Conservation (phyloP, 2,888 invertebrate species). For the Agonopterix subpropinquella region DNA sequence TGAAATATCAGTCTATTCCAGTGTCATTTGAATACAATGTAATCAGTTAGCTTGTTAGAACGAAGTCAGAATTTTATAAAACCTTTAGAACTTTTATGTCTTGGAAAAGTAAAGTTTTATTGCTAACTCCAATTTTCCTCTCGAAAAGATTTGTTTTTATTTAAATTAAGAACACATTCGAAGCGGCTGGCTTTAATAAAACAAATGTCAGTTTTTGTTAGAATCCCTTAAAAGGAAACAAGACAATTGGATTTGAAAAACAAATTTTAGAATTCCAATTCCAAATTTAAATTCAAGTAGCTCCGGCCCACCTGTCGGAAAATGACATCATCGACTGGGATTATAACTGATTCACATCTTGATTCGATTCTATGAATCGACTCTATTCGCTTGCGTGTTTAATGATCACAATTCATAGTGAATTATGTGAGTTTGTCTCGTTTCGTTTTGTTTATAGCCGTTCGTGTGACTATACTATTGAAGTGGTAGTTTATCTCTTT, state of each 20-base stretch:
- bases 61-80: too few relatives aligned
- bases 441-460: slow-evolving; percentile 58
- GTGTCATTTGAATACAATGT: too few relatives aligned
- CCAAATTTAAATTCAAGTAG: slow-evolving; percentile 7
- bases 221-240: slow-evolving; percentile 8
- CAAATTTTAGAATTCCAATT: slow-evolving; percentile 5
- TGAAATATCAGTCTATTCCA: too few relatives aligned
- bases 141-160: too few relatives aligned
- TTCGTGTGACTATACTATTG: slow-evolving; percentile 35
- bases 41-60: too few relatives aligned
- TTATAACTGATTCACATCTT: slow-evolving; percentile 29
- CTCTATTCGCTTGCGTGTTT: slow-evolving; percentile 50
- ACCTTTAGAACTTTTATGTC: too few relatives aligned
- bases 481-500: background rate
- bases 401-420: slow-evolving; percentile 59
- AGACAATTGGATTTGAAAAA: slow-evolving; percentile 8
- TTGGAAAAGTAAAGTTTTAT: too few relatives aligned
- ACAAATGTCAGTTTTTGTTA: slow-evolving; percentile 6
- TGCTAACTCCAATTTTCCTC: too few relatives aligned
- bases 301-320: slow-evolving; percentile 8
- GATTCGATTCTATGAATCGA: slow-evolving; percentile 32
- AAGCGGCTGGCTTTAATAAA: background rate
- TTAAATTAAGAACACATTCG: too few relatives aligned
- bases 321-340: slow-evolving; percentile 8
- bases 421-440: slow-evolving; percentile 62